Percentiles rank a stretch among this genome's conserved stretches.
These are phyloP conservation scores for Hemiscyllium ocellatum DNA, from an alignment of 2,113 vertebrate species.

Conservation along the genomic window DNA sequence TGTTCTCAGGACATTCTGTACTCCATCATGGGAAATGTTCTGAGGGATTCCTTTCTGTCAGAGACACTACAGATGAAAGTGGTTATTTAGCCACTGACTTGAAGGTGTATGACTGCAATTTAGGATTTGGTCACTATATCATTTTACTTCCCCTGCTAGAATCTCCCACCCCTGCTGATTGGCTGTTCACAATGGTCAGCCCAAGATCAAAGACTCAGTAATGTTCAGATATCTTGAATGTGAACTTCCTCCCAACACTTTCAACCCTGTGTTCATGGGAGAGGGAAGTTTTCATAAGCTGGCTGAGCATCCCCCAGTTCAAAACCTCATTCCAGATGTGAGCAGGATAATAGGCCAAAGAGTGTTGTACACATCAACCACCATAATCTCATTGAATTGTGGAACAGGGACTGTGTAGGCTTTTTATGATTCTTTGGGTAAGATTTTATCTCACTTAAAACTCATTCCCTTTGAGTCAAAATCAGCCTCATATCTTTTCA, in stretches of 20 bases:
- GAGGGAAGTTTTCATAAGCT: neutral
- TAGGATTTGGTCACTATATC: neutral
- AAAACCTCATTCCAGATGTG: neutral
- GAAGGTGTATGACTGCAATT: neutral
- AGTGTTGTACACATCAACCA: neutral
- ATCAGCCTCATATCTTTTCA: neutral
- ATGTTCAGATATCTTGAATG: neutral
- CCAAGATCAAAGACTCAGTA: neutral
- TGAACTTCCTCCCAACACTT: neutral
- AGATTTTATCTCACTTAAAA: neutral
- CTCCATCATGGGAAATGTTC: neutral
- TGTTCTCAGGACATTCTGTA: neutral
- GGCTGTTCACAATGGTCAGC: neutral
- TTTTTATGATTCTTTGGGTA: neutral
- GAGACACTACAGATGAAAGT: neutral
- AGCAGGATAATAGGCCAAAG: neutral
- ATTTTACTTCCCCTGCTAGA: neutral
- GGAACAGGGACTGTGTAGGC: neutral
- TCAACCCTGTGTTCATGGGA: neutral
- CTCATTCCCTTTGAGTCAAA: neutral
- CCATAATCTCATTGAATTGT: neutral
- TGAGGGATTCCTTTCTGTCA: neutral
- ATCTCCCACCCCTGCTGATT: neutral
- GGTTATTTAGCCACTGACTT: neutral
- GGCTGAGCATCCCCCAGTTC: neutral